Percentiles rank a stretch among this genome's conserved stretches.
phyloP scores from a whole-genome alignment of 2,888 invertebrate genomes.

The Lampropteryx suffumata region DNA sequence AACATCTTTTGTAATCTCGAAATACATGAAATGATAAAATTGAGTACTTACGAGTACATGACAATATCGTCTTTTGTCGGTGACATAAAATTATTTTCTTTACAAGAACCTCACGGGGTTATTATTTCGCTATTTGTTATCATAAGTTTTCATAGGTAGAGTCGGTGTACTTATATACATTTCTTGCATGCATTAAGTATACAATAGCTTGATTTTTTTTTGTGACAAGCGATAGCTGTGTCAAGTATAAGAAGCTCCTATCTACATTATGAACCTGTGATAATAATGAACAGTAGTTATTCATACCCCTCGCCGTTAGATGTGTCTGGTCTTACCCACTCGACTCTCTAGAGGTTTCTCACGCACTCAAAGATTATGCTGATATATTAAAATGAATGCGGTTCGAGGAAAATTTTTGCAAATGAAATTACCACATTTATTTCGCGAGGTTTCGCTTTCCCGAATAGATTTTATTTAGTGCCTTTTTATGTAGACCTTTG shows the following conservation, averaged over 20 bases:
- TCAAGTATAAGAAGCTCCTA: slow-evolving; percentile 13
- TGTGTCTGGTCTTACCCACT: slow-evolving; percentile 35
- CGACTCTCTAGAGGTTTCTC: slow-evolving; percentile 51
- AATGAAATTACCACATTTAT: slow-evolving; percentile 72
- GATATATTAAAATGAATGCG: slow-evolving; percentile 74
- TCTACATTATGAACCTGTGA: slow-evolving; percentile 7
- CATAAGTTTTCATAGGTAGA: no score
- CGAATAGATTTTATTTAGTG: slow-evolving; percentile 58
- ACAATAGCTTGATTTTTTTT: no score
- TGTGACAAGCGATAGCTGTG: not conserved
- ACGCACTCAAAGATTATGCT: slow-evolving; percentile 66
- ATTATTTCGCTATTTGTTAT: no score
- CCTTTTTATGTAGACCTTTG: slow-evolving; percentile 58
- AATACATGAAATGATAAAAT: no score
- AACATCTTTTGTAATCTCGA: no score
- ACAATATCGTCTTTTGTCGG: no score
- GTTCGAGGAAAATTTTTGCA: slow-evolving; percentile 57
- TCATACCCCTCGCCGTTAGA: slow-evolving; percentile 16
- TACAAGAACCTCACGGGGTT: no score
- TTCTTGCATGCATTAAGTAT: no score
- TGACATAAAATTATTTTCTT: no score
- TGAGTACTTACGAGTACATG: no score
- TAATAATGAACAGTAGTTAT: slow-evolving; percentile 9
- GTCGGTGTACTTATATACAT: no score
- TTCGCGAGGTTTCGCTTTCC: slow-evolving; percentile 56